Percentiles rank a stretch among this genome's conserved stretches.
These are phyloP conservation scores for Ellobius talpinus DNA, from an alignment of 2,113 vertebrate genomes.

Conservation along the genomic window DNA sequence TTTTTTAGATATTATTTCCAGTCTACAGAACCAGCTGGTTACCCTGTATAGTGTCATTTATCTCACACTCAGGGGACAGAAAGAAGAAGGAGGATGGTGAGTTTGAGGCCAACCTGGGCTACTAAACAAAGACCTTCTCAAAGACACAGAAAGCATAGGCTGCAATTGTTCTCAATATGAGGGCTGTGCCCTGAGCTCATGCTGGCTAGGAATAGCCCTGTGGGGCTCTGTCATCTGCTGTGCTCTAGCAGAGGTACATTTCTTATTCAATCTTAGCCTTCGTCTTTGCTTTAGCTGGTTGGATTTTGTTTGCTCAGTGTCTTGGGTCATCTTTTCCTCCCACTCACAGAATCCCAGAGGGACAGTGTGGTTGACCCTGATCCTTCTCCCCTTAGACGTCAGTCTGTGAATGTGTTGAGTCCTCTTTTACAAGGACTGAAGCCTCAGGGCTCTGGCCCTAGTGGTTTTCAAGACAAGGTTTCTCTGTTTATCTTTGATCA, in stretches of 20 bases:
- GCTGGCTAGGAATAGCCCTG: no score
- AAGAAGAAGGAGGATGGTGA: neutral
- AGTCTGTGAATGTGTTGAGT: accelerated
- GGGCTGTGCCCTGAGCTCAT: neutral
- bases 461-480: no score
- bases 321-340: neutral
- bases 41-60: neutral
- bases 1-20: neutral
- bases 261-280: neutral
- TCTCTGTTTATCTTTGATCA: no score
- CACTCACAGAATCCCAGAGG: accelerated
- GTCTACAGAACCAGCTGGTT: neutral
- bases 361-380: neutral
- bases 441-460: no score
- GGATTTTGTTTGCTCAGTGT: neutral
- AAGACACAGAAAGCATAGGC: neutral
- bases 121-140: neutral
- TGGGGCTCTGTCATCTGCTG: neutral
- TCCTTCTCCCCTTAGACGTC: neutral
- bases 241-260: neutral
- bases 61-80: neutral
- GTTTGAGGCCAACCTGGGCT: neutral
- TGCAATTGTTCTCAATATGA: neutral
- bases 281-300: neutral
- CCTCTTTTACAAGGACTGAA: neutral